Conservation (phyloP, 2,888 invertebrate genomes). For the Pycnomerus fuliginosus region DNA sequence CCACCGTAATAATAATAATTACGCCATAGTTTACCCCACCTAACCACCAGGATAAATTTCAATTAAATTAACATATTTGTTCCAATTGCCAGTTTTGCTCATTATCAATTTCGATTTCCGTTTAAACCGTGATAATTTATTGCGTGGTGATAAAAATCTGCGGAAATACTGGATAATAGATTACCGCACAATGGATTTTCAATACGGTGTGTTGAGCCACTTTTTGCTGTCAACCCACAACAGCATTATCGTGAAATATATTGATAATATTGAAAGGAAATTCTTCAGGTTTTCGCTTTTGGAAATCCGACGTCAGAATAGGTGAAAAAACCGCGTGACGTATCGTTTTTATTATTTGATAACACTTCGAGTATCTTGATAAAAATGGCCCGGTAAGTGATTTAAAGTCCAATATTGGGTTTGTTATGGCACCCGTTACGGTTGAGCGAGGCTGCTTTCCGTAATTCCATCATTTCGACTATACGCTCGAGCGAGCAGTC, state of each 20-base stretch:
- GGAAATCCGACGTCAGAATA: too few relatives aligned
- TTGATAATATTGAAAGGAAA: conserved; percentile 30
- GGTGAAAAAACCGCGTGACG: conserved; percentile 4
- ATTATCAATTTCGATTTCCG: too few relatives aligned
- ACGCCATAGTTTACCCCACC: too few relatives aligned
- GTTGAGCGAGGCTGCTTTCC: conserved; percentile 21
- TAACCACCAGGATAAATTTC: too few relatives aligned
- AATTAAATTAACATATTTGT: too few relatives aligned
- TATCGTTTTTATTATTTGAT: conserved; percentile 17
- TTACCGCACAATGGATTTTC: conserved; percentile 19
- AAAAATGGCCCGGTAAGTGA: conserved; percentile 21
- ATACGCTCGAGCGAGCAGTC: conserved; percentile 25
- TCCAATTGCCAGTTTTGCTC: too few relatives aligned
- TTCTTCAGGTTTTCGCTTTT: conserved; percentile 23
- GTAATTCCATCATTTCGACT: conserved; percentile 33
- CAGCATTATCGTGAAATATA: conserved; percentile 32
- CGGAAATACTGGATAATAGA: conserved; percentile 15
- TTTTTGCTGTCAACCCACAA: conserved; percentile 31
- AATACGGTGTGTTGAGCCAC: conserved; percentile 15
- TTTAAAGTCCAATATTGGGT: conserved; percentile 23
- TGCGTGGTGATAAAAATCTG: not conserved
- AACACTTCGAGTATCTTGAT: conserved; percentile 11
- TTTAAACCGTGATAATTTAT: not conserved
- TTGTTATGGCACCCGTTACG: conserved; percentile 19
- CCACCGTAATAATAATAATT: conserved; percentile 18